phyloP scores from a whole-genome alignment of 2,797 vertebrate genomes.

The Tympanoctomys barrerae region DNA sequence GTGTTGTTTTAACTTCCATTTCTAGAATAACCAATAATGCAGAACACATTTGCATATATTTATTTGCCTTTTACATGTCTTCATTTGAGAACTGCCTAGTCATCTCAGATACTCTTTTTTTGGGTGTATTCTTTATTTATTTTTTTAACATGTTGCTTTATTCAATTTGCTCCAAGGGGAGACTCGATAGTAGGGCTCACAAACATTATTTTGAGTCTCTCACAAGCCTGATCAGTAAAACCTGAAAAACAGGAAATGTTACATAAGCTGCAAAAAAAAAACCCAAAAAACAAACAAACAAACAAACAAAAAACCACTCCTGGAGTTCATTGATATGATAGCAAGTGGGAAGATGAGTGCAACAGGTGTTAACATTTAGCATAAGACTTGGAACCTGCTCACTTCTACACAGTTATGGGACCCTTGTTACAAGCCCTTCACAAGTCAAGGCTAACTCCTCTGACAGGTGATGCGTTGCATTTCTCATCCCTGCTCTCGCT shows the following conservation, averaged over 20 bases:
- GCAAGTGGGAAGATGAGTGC: slow-evolving; percentile 79
- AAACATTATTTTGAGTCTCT: slow-evolving; percentile 88
- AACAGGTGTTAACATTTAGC: slow-evolving; percentile 80
- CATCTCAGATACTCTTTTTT: too few species aligned
- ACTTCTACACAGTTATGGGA: slow-evolving; percentile 72
- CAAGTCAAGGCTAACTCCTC: slow-evolving; percentile 15
- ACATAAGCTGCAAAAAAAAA: slow-evolving; percentile 80
- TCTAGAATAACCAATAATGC: too few species aligned
- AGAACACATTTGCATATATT: too few species aligned
- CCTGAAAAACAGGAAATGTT: slow-evolving; percentile 84
- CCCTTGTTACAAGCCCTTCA: slow-evolving; percentile 71
- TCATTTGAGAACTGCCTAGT: too few species aligned
- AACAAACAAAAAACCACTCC: slow-evolving; percentile 72
- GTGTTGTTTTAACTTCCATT: too few species aligned
- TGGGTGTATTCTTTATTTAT: too few species aligned
- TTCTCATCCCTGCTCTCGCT: slow-evolving; percentile 84
- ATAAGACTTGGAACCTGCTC: slow-evolving; percentile 56
- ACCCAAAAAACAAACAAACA: too few species aligned
- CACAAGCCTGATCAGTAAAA: slow-evolving; percentile 87
- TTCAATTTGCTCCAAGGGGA: slow-evolving; percentile 88
- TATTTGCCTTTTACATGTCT: too few species aligned
- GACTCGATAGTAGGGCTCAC: slow-evolving; percentile 85
- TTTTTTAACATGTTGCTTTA: slow-evolving; percentile 85
- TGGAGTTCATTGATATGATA: slow-evolving; percentile 84
- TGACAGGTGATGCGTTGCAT: neutral